Conservation (phyloP, 2,113 vertebrate genomes). For the Cavia aperea region DNA sequence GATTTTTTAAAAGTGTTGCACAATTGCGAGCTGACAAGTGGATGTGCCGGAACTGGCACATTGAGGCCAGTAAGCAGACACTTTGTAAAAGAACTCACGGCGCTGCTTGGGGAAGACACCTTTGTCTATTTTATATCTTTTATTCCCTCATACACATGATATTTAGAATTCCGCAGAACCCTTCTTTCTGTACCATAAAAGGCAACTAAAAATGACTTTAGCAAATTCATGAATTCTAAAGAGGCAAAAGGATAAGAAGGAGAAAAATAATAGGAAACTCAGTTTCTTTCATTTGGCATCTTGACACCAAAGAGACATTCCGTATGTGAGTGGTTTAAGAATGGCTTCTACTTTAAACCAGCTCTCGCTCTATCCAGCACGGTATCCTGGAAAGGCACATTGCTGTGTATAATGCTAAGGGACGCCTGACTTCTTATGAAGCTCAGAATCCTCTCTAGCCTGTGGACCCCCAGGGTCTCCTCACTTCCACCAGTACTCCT, state of each 20-base stretch:
- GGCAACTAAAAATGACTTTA: conserved; percentile 51
- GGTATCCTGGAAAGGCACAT: neutral
- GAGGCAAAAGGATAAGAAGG: conserved; percentile 18
- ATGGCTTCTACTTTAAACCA: conserved; percentile 34
- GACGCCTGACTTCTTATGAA: neutral
- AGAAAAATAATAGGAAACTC: conserved; percentile 39
- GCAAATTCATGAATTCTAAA: conserved; percentile 56
- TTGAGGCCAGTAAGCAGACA: conserved; percentile 64
- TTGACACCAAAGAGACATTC: conserved; percentile 31
- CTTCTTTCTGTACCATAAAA: conserved; percentile 37
- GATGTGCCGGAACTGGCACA: conserved; percentile 57
- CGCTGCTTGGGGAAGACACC: conserved; percentile 46
- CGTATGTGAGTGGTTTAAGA: conserved; percentile 29
- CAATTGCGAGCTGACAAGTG: conserved; percentile 59
- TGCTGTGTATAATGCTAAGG: neutral
- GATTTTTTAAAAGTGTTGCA: conserved; percentile 54
- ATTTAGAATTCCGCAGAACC: conserved; percentile 52
- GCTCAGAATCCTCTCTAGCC: neutral
- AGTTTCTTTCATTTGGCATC: conserved; percentile 47
- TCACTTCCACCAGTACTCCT: neutral
- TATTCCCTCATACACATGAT: conserved; percentile 50
- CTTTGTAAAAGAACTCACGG: conserved; percentile 57
- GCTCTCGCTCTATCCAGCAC: neutral
- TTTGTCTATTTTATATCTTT: conserved; percentile 66
- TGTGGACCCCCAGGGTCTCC: accelerated